These are phyloP conservation scores for Haliclona indistincta DNA, from an alignment of 37 sponge, comb jelly and placozoan genomes.

Conservation along the genomic window DNA sequence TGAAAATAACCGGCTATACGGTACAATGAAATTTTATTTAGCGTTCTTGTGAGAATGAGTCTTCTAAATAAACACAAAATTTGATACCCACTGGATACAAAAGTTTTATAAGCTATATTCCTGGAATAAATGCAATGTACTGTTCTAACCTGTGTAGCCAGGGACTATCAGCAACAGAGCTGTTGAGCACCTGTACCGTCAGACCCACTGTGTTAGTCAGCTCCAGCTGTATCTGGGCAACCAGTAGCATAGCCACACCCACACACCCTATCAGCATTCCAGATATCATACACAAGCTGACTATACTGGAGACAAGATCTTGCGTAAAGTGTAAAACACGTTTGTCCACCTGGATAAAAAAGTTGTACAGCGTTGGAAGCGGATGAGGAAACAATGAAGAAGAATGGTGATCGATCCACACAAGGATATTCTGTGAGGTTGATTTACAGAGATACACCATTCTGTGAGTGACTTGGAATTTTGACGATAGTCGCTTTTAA, in stretches of 20 bases:
- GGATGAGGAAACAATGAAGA: constrained; percentile 16
- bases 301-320: constrained; percentile 16
- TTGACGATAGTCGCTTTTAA: neutral
- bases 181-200: constrained; percentile 28
- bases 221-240: constrained; percentile 59
- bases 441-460: too few species aligned
- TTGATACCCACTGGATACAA: too few species aligned
- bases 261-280: constrained; percentile 27
- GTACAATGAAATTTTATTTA: too few species aligned
- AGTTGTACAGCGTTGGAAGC: constrained; percentile 10
- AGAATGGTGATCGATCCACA: neutral
- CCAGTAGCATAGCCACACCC: constrained; percentile 16
- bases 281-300: constrained; percentile 39
- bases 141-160: constrained; percentile 32
- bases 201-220: constrained; percentile 33
- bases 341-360: constrained; percentile 16
- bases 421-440: neutral
- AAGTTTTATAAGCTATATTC: too few species aligned
- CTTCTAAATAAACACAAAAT: too few species aligned
- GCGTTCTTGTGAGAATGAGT: too few species aligned
- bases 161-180: constrained; percentile 27
- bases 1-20: too few species aligned
- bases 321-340: constrained; percentile 3
- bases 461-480: neutral
- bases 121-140: too few species aligned